Percentiles rank a stretch among this genome's conserved stretches.
Conservation (phyloP, 2,888 invertebrate species). For the Apamea monoglypha region DNA sequence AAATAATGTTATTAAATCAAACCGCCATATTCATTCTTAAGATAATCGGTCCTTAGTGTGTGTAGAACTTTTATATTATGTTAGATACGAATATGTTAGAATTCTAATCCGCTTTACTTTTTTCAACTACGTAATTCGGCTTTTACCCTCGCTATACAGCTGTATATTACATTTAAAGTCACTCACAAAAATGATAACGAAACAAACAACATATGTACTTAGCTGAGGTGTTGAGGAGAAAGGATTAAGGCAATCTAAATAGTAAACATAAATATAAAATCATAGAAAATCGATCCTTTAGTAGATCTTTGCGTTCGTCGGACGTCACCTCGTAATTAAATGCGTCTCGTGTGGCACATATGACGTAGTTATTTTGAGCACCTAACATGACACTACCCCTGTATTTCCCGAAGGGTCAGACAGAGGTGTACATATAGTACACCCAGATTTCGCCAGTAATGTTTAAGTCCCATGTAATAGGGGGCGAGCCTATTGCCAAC, state of each 20-base stretch:
- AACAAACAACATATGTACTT: neutral
- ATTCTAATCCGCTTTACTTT: neutral
- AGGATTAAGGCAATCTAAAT: neutral
- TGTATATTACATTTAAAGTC: neutral
- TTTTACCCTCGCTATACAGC: neutral
- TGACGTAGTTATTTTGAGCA: neutral
- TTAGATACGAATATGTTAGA: no score
- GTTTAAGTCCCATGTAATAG: no score
- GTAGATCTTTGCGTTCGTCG: neutral
- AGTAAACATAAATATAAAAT: neutral
- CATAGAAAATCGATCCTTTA: neutral
- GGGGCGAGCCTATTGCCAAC: no score
- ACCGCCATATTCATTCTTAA: no score
- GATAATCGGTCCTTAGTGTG: no score
- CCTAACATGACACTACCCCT: neutral
- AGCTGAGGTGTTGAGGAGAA: neutral
- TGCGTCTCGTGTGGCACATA: neutral
- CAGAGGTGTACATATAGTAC: no score
- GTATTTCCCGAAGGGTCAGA: no score
- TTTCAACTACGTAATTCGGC: neutral
- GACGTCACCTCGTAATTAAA: neutral
- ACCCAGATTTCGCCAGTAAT: neutral
- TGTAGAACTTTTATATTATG: no score
- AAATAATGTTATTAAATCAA: no score
- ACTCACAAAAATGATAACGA: neutral